Percentiles rank a stretch among this genome's conserved stretches.
Conservation (phyloP, 2,888 invertebrate genomes). For the Bombylius discolor region DNA sequence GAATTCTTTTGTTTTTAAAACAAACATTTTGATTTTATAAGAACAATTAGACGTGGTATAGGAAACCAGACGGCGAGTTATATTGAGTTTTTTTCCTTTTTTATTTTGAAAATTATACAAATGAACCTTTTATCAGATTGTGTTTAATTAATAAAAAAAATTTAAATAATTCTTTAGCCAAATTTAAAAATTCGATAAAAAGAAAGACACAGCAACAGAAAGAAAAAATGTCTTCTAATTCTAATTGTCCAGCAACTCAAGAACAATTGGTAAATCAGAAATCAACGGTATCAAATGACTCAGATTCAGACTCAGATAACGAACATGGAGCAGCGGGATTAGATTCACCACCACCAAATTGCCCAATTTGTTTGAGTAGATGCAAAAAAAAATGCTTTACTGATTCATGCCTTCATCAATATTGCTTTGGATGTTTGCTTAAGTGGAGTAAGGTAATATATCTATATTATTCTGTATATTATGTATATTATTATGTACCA, state of each 20-base stretch:
- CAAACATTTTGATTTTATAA: too few relatives aligned
- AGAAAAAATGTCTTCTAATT: too few relatives aligned
- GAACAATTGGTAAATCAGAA: constrained; percentile 11
- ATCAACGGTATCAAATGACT: constrained; percentile 30
- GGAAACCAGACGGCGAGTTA: too few relatives aligned
- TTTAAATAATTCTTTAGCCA: too few relatives aligned
- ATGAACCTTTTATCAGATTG: too few relatives aligned
- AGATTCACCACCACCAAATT: constrained; percentile 67
- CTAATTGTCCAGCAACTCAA: constrained; percentile 15
- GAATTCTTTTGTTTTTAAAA: too few relatives aligned
- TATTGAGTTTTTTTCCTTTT: too few relatives aligned
- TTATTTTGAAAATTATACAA: too few relatives aligned
- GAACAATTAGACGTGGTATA: too few relatives aligned
- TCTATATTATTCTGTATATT: not conserved
- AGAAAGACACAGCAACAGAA: too few relatives aligned
- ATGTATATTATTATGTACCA: not conserved
- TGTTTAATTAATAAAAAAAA: too few relatives aligned
- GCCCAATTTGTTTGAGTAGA: constrained; percentile 83
- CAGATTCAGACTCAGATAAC: constrained; percentile 30
- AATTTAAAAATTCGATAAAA: too few relatives aligned
- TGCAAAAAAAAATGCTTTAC: constrained; percentile 82
- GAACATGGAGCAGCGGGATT: constrained; percentile 37
- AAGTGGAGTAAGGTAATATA: constrained; percentile 77
- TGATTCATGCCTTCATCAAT: constrained; percentile 84
- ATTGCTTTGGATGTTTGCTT: constrained; percentile 83